These are phyloP conservation scores for Hozukius guyotensis DNA, from an alignment of 2,797 vertebrate genomes.

Conservation along the genomic window DNA sequence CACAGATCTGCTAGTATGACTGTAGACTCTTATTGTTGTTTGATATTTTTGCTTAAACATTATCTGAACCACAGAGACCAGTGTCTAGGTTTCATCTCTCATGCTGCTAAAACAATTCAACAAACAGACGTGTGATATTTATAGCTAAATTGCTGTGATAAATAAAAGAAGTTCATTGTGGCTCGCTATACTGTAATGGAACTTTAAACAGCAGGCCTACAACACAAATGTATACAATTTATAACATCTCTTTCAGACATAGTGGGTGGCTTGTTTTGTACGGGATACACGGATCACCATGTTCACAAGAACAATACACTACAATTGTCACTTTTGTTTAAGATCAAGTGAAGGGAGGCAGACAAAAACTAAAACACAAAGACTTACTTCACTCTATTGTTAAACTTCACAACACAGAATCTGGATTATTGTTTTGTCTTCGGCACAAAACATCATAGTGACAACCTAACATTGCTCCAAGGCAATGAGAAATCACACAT, in stretches of 20 bases:
- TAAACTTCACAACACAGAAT: neutral
- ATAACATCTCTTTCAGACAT: neutral
- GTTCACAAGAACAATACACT: neutral
- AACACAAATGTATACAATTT: too few species aligned
- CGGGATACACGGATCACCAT: neutral
- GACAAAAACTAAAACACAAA: neutral
- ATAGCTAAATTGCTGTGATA: neutral
- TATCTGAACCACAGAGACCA: neutral
- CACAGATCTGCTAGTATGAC: neutral
- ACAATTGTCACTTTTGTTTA: too few species aligned
- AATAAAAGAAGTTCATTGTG: neutral
- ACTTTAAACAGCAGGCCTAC: too few species aligned
- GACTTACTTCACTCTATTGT: too few species aligned
- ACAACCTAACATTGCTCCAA: neutral
- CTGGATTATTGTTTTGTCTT: neutral
- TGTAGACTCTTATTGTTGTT: too few species aligned
- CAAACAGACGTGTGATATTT: neutral
- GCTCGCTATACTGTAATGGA: neutral
- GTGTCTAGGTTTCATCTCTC: neutral
- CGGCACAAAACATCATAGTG: neutral
- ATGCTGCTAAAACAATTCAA: neutral
- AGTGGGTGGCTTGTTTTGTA: neutral
- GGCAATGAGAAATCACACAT: neutral
- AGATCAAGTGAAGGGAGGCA: neutral
- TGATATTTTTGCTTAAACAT: neutral